phyloP scores from a whole-genome alignment of 2,797 vertebrate species.

The Margarornis squamiger region DNA sequence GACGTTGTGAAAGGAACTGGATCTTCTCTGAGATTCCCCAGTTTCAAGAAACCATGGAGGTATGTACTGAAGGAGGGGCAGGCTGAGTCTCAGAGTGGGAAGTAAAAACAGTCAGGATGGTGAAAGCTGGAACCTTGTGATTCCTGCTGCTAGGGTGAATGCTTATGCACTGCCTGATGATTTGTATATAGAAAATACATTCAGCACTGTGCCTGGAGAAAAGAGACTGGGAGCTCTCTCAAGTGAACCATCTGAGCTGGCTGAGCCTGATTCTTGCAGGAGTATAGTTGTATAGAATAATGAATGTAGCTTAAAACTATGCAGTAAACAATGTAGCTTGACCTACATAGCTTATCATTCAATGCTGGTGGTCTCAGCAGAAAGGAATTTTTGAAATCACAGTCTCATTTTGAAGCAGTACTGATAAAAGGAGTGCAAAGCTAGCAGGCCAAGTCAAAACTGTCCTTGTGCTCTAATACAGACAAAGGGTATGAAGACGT shows the following conservation, averaged over 20 bases:
- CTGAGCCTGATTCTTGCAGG: background rate
- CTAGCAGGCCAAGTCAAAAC: background rate
- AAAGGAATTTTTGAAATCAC: background rate
- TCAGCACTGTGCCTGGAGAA: background rate
- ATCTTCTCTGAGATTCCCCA: background rate
- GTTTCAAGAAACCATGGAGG: background rate
- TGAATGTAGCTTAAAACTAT: background rate
- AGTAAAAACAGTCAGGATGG: background rate
- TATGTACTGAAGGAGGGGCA: background rate
- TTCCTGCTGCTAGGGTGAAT: background rate
- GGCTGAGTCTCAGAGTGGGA: background rate
- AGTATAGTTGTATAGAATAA: background rate
- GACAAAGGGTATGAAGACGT: background rate
- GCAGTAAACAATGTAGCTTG: background rate
- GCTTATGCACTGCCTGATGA: background rate
- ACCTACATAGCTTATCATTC: background rate
- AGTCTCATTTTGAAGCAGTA: background rate
- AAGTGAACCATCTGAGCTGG: background rate
- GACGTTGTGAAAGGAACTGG: background rate
- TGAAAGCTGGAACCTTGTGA: background rate
- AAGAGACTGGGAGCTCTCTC: background rate
- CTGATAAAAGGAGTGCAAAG: background rate
- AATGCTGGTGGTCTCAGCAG: no score
- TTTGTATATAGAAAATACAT: background rate
- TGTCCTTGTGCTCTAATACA: background rate